phyloP scores from a whole-genome alignment of 2,797 vertebrate species.

The Oryzias dopingdopingensis region DNA sequence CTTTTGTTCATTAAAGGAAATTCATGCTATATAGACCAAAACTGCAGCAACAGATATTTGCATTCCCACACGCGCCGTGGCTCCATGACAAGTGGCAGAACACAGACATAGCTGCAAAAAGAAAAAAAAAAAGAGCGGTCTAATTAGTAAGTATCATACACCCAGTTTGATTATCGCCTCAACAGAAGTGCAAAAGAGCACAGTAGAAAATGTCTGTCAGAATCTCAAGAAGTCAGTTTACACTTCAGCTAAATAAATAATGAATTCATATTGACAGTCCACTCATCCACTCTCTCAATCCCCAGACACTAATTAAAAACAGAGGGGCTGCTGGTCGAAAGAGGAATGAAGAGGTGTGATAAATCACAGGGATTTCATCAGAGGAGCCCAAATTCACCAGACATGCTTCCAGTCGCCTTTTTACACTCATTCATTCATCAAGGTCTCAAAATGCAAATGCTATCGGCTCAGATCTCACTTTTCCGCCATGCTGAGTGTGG shows the following conservation, averaged over 20 bases:
- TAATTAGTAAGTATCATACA: constrained; percentile 75
- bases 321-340: constrained; percentile 57
- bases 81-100: constrained; percentile 75
- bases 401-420: constrained; percentile 60
- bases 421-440: constrained; percentile 60
- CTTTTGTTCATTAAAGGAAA: constrained; percentile 67
- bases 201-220: constrained; percentile 71
- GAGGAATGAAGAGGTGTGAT: constrained; percentile 47
- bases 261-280: constrained; percentile 78
- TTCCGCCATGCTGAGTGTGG: constrained; percentile 4
- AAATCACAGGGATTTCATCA: constrained; percentile 67
- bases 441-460: constrained; percentile 53
- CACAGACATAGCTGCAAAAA: constrained; percentile 38
- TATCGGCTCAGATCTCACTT: constrained; percentile 17
- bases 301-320: constrained; percentile 82
- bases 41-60: constrained; percentile 60
- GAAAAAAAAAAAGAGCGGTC: constrained; percentile 44
- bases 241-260: constrained; percentile 80
- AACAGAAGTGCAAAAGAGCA: constrained; percentile 73
- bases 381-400: constrained; percentile 62
- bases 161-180: constrained; percentile 72
- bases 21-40: constrained; percentile 59
- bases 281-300: constrained; percentile 76
- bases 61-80: constrained; percentile 58
- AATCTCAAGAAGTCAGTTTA: constrained; percentile 68